These are phyloP conservation scores for Scaptomyza tumidula DNA, from an alignment of 2,888 invertebrate species.

Conservation along the genomic window DNA sequence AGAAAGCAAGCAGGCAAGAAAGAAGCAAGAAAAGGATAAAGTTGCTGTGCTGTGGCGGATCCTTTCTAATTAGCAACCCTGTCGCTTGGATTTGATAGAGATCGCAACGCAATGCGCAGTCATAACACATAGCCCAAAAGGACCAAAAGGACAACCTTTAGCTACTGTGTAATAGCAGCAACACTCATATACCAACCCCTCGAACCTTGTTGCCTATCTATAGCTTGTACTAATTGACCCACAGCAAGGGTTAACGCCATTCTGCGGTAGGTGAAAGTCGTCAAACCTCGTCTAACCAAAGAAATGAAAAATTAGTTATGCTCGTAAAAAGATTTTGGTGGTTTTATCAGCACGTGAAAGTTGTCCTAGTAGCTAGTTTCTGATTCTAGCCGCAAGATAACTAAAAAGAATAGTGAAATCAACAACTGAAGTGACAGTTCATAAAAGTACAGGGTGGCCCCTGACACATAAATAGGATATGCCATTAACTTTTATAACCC, in stretches of 20 bases:
- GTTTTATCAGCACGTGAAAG: conserved; percentile 24
- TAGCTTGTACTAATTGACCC: conserved; percentile 51
- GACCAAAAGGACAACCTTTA: conserved; percentile 11
- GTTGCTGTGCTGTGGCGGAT: conserved; percentile 34
- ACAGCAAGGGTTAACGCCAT: conserved; percentile 61
- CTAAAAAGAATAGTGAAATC: conserved; percentile 8
- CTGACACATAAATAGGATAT: conserved; percentile 5
- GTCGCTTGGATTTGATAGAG: conserved; percentile 23
- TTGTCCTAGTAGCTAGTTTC: conserved; percentile 32
- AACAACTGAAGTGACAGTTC: conserved; percentile 19
- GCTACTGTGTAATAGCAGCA: conserved; percentile 32
- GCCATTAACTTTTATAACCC: conserved; percentile 20
- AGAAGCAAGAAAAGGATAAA: conserved; percentile 5
- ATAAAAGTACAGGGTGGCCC: conserved; percentile 23
- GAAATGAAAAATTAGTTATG: conserved; percentile 54
- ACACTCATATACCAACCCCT: neutral
- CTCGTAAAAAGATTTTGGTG: conserved; percentile 54
- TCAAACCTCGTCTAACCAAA: conserved; percentile 34
- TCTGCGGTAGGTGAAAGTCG: conserved; percentile 76
- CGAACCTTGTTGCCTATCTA: conserved; percentile 36
- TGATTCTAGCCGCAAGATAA: conserved; percentile 41
- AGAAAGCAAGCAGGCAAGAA: conserved; percentile 32
- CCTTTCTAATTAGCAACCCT: conserved; percentile 49
- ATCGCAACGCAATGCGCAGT: conserved; percentile 20
- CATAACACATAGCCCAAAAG: conserved; percentile 1